phyloP scores from a whole-genome alignment of 1,140 invertebrate genomes.

The Plutomurus gul region DNA sequence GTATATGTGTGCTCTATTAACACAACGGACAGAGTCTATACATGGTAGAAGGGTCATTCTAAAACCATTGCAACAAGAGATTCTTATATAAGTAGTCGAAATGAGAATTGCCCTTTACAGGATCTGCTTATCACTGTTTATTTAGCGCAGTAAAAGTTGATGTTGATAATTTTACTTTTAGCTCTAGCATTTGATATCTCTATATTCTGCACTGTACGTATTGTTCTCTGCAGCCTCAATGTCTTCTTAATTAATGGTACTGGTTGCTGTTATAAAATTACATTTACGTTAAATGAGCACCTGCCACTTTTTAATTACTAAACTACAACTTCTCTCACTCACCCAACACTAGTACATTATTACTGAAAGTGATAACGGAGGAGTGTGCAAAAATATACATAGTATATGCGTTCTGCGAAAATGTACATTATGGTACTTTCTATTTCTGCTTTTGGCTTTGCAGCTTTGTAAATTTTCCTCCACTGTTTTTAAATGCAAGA shows the following conservation, averaged over 20 bases:
- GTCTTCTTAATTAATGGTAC: background rate
- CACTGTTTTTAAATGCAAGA: no score
- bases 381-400: no score
- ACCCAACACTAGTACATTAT: no score
- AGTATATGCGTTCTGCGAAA: no score
- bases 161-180: background rate
- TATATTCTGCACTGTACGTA: background rate
- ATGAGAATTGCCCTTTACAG: no score
- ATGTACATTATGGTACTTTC: no score
- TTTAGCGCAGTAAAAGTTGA: no score
- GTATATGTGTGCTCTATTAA: background rate
- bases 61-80: background rate
- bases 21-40: background rate
- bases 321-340: no score
- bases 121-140: no score
- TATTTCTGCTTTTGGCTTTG: no score
- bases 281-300: background rate
- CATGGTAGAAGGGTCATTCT: background rate
- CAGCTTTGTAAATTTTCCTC: no score
- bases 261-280: background rate
- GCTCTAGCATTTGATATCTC: background rate
- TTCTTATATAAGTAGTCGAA: background rate
- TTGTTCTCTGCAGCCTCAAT: background rate
- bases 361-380: no score
- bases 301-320: background rate